These are phyloP conservation scores for Graphium colonna DNA, from an alignment of 2,888 invertebrate genomes.

Conservation along the genomic window DNA sequence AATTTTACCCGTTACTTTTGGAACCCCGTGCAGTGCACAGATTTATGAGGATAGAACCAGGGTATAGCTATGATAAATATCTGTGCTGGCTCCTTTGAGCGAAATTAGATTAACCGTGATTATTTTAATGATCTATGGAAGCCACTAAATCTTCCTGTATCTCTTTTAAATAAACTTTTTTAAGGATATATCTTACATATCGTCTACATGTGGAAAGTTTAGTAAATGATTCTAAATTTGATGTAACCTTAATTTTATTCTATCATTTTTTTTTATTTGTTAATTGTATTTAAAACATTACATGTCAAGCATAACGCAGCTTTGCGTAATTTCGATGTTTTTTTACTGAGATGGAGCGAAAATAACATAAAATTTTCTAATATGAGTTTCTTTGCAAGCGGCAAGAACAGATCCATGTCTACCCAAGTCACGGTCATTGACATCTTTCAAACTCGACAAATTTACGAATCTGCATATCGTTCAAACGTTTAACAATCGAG, in stretches of 20 bases:
- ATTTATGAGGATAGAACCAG: conserved; percentile 59
- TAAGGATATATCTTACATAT: neutral
- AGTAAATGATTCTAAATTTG: no score
- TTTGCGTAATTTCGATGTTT: no score
- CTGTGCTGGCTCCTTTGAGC: conserved; percentile 41
- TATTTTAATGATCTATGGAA: conserved; percentile 20
- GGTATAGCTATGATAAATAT: conserved; percentile 50
- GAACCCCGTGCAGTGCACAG: conserved; percentile 53
- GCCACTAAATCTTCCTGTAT: conserved; percentile 16
- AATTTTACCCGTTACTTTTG: conserved; percentile 56
- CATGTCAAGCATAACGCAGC: no score
- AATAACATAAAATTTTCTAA: no score
- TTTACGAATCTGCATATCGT: conserved; percentile 44
- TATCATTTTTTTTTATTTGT: no score
- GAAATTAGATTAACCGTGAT: conserved; percentile 41
- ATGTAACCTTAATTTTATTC: no score
- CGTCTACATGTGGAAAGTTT: no score
- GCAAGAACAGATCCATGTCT: conserved; percentile 23
- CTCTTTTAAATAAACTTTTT: neutral
- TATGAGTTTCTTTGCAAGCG: no score
- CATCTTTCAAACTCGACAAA: conserved; percentile 36
- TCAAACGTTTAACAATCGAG: conserved; percentile 61
- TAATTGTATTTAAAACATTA: no score
- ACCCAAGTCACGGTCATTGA: conserved; percentile 24
- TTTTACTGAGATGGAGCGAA: no score